phyloP scores from a whole-genome alignment of 1,140 invertebrate species.

The Orchesella cincta region DNA sequence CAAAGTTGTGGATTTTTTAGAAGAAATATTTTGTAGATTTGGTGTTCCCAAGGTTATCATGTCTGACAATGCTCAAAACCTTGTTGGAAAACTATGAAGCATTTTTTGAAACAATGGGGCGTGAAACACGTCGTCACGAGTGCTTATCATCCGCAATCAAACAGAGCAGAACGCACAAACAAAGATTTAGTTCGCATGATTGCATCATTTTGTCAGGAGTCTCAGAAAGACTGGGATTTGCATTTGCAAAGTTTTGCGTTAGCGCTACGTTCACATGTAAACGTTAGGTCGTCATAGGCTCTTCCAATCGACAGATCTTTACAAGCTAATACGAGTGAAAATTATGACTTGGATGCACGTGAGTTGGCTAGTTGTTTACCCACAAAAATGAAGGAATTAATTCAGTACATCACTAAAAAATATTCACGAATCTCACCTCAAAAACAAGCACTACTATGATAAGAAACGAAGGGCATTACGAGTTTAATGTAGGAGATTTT shows the following conservation, averaged over 20 bases:
- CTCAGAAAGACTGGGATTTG: constrained; percentile 54
- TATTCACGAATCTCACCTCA: constrained; percentile 22
- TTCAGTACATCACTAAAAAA: constrained; percentile 27
- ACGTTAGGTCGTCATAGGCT: constrained; percentile 55
- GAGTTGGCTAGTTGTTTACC: constrained; percentile 18
- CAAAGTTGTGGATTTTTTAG: constrained; percentile 51
- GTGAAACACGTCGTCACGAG: constrained; percentile 47
- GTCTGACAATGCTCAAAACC: constrained; percentile 51
- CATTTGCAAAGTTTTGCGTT: constrained; percentile 56
- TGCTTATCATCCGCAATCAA: constrained; percentile 56
- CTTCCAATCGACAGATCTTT: constrained; percentile 36
- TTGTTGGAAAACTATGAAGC: constrained; percentile 31
- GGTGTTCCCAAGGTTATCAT: constrained; percentile 52
- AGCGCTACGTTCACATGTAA: constrained; percentile 56
- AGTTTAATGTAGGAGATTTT: constrained; percentile 15
- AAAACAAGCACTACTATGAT: constrained; percentile 32
- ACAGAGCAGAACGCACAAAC: constrained; percentile 57
- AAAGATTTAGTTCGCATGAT: constrained; percentile 56
- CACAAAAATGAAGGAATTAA: constrained; percentile 10
- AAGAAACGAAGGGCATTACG: not conserved
- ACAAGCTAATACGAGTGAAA: not conserved
- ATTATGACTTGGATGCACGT: not conserved
- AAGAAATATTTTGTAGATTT: constrained; percentile 51
- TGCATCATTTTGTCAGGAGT: constrained; percentile 52
- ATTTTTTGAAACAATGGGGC: constrained; percentile 35